Conservation (phyloP, 2,888 invertebrate species). For the Deroplatys truncata region DNA sequence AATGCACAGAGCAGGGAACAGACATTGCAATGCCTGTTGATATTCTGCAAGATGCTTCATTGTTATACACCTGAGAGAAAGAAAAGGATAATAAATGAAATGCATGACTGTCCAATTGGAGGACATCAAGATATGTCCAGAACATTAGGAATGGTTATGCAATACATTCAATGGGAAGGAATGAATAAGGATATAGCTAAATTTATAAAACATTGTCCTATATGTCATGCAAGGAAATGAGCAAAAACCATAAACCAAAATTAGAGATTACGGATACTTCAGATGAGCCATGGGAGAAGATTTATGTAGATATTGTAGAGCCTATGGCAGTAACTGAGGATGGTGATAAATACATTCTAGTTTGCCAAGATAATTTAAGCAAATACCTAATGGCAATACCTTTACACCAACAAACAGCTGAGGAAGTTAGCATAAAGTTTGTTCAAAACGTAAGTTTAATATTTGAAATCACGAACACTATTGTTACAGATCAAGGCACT, state of each 20-base stretch:
- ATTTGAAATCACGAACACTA: constrained; percentile 31
- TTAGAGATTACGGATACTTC: neutral
- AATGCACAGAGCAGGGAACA: constrained; percentile 8
- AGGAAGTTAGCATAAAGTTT: too few species aligned
- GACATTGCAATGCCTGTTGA: constrained; percentile 17
- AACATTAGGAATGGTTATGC: neutral
- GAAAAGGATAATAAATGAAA: neutral
- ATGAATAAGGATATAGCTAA: neutral
- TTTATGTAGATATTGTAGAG: neutral
- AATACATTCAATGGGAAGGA: neutral
- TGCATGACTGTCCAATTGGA: neutral
- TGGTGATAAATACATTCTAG: neutral
- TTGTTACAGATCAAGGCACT: constrained; percentile 36
- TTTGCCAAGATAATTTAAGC: neutral
- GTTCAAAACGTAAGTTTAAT: constrained; percentile 31
- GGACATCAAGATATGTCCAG: neutral
- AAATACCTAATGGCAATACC: constrained; percentile 26
- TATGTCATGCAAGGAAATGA: neutral
- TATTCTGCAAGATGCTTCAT: neutral
- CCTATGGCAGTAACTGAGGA: neutral
- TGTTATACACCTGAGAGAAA: neutral
- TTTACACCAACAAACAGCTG: too few species aligned
- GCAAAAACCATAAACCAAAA: neutral
- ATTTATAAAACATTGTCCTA: neutral
- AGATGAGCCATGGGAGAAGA: neutral